Base-by-base conservation (phyloP, 2,113 vertebrate genomes). In the Sander vitreus region DNA sequence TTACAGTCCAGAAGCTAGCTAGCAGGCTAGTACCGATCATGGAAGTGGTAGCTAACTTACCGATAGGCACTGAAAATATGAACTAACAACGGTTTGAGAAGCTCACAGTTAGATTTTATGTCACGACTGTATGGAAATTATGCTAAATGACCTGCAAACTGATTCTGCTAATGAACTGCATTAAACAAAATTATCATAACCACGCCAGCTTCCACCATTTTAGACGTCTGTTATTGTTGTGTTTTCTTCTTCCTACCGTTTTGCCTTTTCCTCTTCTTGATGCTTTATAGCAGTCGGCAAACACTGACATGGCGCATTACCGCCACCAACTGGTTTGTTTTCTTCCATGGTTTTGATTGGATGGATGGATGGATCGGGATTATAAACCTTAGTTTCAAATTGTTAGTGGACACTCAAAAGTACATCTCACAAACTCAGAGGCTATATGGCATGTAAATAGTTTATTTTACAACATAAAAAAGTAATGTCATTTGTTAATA, bases 381-480 rank as follows among this genome's bases (percentile, higher is more conserved):
- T 6, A 23, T 30, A 6, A 27, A 30, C 14, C 64, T 48, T 8
- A 54, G 12, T 27, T 65, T 27, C 15, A 11, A 12, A 27, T 58
- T 18, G n/a, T 19, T 60, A 36, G 5, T 36, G 39, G 51, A 65
- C 19, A 12, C 13, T 51, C 2, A 62, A 57, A 48, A 57, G 48
- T 43, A 5, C 1, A 48, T 53, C 12, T 54, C 13, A 45, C 33
- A 36, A 9, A 48, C 30, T 60, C 47, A 60, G 45, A 72, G 50
- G 39, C 12, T 33, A 51, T 15, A 39, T 45, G n/a, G 4, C 45
- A 78, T 70, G 50, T 9, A 78, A 47, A 60, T 0, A 19, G 14
- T 74, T 73, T 75, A 84, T 18, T 63, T 5, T 66, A 67, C 15
- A 57, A 63, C 58, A 58, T 30, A 18, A 57, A 33, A 36, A 55